Conservation (phyloP, 1,140 invertebrate genomes). For the Venustaconcha ellipsiformis region DNA sequence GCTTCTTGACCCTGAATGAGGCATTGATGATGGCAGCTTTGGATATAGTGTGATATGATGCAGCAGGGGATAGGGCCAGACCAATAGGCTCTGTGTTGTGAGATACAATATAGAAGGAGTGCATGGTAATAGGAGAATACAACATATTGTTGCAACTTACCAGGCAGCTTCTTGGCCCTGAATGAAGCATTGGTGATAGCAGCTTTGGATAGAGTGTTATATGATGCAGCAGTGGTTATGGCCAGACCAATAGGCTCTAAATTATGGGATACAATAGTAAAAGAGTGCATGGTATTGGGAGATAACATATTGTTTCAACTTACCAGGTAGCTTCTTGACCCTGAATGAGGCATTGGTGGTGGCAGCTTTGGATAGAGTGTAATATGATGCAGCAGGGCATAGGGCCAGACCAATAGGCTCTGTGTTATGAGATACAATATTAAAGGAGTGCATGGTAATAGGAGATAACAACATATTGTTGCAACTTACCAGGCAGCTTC, state of each 20-base stretch:
- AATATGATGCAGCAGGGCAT: background rate
- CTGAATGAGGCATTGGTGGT: background rate
- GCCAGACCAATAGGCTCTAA: slow-evolving; percentile 84
- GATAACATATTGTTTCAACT: background rate
- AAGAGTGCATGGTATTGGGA: no score
- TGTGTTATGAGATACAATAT: background rate
- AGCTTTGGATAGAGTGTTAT: slow-evolving; percentile 79
- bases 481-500: slow-evolving; percentile 82
- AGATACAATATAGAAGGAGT: background rate
- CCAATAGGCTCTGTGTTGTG: background rate
- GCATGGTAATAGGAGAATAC: slow-evolving; percentile 20
- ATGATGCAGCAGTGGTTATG: slow-evolving; percentile 82
- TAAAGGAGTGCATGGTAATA: background rate
- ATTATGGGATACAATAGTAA: no score
- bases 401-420: background rate
- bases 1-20: no score
- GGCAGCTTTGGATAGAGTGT: background rate
- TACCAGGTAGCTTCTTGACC: no score
- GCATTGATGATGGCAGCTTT: slow-evolving; percentile 1
- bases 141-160: slow-evolving; percentile 35
- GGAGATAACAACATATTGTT: slow-evolving; percentile 11
- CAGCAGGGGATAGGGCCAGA: background rate
- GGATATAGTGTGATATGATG: background rate
- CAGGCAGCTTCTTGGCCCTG: slow-evolving; percentile 94
- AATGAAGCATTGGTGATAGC: slow-evolving; percentile 95